Conservation (phyloP, 92 coral and sea anemone species). For the Palythoa grandis region DNA sequence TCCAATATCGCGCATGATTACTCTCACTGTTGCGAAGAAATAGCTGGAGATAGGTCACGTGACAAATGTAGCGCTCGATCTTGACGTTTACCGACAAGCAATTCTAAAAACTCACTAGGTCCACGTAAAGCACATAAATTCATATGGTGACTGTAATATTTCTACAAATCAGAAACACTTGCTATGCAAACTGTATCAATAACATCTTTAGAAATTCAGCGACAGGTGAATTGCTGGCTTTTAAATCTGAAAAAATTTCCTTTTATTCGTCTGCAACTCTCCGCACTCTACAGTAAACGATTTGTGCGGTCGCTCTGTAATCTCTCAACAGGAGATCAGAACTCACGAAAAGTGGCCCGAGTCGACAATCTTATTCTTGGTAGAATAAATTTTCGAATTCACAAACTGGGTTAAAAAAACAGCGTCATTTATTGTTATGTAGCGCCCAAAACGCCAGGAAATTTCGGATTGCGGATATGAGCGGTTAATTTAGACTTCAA, state of each 20-base stretch:
- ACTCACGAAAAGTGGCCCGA: not conserved
- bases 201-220: not conserved
- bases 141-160: too few relatives aligned
- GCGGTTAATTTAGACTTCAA: not conserved
- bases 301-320: not conserved
- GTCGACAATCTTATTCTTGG: too few relatives aligned
- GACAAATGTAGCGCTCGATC: not conserved
- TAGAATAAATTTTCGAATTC: constrained; percentile 2
- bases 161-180: too few relatives aligned
- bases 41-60: constrained; percentile 8
- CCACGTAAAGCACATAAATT: too few relatives aligned
- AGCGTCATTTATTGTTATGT: not conserved
- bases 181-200: too few relatives aligned
- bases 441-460: not conserved
- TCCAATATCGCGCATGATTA: not conserved
- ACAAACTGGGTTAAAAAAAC: not conserved
- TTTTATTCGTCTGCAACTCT: not conserved
- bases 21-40: not conserved
- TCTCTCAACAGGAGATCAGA: not conserved
- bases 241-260: not conserved
- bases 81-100: not conserved
- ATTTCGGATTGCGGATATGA: not conserved
- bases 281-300: not conserved
- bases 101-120: not conserved
- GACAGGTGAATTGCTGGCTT: not conserved